Evolutionary conservation across 2,113 vertebrate species (phyloP).

Genomic region (Barnardius zonarius): DNA sequence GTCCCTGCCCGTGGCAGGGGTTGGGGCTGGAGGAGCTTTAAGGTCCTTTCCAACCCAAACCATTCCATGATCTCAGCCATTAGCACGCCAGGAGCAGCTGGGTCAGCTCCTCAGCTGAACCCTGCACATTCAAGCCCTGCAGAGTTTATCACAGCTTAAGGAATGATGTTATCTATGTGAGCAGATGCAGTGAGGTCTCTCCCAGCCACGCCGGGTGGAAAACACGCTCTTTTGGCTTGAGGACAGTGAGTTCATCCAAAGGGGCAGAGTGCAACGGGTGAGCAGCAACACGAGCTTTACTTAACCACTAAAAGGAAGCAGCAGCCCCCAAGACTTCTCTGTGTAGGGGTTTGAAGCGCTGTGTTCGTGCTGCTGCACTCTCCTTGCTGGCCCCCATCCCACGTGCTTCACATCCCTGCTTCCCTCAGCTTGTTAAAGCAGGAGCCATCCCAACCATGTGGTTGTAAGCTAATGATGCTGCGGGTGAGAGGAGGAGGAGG

Average conservation of each 20-base stretch:
- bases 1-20: background rate
- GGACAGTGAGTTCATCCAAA: background rate
- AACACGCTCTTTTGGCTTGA: background rate
- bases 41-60: background rate
- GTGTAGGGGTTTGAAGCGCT: background rate
- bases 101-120: background rate
- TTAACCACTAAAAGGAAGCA: background rate
- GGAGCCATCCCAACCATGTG: background rate
- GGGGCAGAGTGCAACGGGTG: background rate
- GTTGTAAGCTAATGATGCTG: rapidly evolving
- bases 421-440: background rate
- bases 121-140: background rate
- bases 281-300: background rate
- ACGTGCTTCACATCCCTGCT: rapidly evolving
- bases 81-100: background rate
- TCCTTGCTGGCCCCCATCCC: background rate
- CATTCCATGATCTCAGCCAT: background rate
- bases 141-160: background rate
- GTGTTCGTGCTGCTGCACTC: rapidly evolving
- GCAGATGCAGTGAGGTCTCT: background rate
- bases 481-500: background rate
- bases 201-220: background rate
- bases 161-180: background rate
- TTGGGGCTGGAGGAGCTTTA: background rate
- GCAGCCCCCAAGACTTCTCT: background rate